A percentile compares a stretch with the other conserved stretches of the same genome.
Evolutionary conservation across 2,113 vertebrate species (phyloP).

Genomic region (Phyllostomus discolor): DNA sequence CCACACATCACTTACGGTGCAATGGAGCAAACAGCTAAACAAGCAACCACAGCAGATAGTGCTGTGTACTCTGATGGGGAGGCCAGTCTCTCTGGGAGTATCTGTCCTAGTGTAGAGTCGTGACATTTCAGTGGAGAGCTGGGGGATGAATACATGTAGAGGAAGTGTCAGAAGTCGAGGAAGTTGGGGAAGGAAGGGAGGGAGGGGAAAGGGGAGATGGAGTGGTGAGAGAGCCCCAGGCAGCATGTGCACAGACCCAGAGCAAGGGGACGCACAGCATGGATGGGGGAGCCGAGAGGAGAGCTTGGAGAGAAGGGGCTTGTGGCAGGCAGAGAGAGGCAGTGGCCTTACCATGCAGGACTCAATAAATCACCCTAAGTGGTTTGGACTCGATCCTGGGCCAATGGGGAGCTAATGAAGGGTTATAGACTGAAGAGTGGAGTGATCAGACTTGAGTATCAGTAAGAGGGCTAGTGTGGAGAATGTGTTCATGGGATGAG

Average conservation of each 20-base stretch:
- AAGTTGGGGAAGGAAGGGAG: not conserved
- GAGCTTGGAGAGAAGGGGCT: not conserved
- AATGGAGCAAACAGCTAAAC: not conserved
- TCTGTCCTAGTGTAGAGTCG: not conserved
- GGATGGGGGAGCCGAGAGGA: not conserved
- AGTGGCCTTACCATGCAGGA: not conserved
- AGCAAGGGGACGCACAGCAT: not conserved
- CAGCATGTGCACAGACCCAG: not conserved
- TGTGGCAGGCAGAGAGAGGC: not conserved
- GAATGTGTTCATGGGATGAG: not conserved
- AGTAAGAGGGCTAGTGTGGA: not conserved
- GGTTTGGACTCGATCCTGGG: not conserved
- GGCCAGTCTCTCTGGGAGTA: not conserved
- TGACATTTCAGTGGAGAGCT: not conserved
- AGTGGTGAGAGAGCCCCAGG: not conserved
- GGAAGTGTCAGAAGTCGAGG: not conserved
- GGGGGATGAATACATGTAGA: not conserved
- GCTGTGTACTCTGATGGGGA: not conserved
- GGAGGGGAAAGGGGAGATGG: not conserved
- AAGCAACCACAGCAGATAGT: not conserved
- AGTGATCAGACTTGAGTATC: not conserved
- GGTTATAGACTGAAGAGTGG: not conserved
- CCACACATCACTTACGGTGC: not conserved
- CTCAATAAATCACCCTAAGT: not conserved
- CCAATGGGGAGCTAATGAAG: not conserved